Conservation (phyloP, 2,888 invertebrate genomes). For the Formica aserva region DNA sequence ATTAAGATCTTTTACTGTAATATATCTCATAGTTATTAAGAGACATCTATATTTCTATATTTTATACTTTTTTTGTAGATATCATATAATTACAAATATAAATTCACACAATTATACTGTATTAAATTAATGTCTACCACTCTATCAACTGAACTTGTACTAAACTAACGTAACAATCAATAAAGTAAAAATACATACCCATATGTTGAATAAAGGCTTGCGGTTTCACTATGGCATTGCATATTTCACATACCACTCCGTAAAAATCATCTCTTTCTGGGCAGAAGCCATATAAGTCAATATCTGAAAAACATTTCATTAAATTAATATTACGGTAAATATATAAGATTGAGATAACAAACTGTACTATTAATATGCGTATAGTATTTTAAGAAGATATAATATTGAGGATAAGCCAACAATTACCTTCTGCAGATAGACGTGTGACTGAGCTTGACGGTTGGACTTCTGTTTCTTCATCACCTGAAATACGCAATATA, state of each 20-base stretch:
- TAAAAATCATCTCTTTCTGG: conserved; percentile 92
- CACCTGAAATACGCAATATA: too few relatives aligned
- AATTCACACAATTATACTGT: background rate
- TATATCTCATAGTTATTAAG: background rate
- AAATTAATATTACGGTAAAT: background rate
- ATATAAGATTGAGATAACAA: background rate
- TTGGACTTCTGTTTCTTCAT: background rate
- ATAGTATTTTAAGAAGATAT: background rate
- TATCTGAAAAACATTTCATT: conserved; percentile 86
- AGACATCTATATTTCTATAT: background rate
- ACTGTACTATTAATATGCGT: background rate
- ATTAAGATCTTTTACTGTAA: background rate
- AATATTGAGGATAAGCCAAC: background rate
- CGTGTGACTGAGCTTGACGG: conserved; percentile 83
- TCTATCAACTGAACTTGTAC: too few relatives aligned
- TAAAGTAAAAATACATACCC: conserved; percentile 79
- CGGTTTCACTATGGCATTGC: conserved; percentile 92
- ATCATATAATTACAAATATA: background rate
- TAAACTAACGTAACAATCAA: background rate
- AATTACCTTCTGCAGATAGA: conserved; percentile 83
- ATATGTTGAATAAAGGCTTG: conserved; percentile 92
- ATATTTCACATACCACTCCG: conserved; percentile 92
- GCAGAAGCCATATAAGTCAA: conserved; percentile 92
- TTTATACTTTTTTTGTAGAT: background rate
- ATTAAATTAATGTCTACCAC: background rate